These are phyloP conservation scores for Clitarchus hookeri DNA, from an alignment of 2,888 invertebrate species.

Conservation along the genomic window DNA sequence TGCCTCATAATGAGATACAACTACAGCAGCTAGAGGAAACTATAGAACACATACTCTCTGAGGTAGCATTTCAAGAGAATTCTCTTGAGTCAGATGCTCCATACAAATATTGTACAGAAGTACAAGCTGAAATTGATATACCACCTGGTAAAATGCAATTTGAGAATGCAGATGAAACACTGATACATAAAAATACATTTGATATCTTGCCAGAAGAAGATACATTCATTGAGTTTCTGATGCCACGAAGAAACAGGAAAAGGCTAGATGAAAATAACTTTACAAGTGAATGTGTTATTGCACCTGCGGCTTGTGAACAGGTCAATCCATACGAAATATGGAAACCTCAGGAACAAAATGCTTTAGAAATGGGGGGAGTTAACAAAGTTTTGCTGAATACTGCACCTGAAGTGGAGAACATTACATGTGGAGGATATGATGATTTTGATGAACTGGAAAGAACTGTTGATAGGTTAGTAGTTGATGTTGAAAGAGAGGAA, in stretches of 20 bases:
- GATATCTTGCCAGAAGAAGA: slow-evolving; percentile 33
- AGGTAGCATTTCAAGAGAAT: slow-evolving; percentile 27
- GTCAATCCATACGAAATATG: not conserved
- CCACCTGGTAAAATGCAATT: not conserved
- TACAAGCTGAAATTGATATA: not conserved
- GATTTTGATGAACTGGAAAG: slow-evolving; percentile 34
- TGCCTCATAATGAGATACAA: slow-evolving; percentile 2
- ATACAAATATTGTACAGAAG: not conserved
- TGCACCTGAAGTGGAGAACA: not conserved
- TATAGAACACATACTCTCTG: slow-evolving; percentile 32
- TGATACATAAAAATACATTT: slow-evolving; percentile 30
- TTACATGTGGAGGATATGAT: not conserved
- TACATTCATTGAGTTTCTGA: slow-evolving; percentile 35
- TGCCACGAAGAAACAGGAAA: slow-evolving; percentile 30
- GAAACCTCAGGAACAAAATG: not conserved
- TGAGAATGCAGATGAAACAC: not conserved
- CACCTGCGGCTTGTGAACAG: not conserved
- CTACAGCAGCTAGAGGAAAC: slow-evolving; percentile 32
- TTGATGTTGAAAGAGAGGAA: slow-evolving; percentile 36
- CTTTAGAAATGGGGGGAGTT: not conserved
- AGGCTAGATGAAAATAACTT: not conserved
- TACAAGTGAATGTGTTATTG: slow-evolving; percentile 7
- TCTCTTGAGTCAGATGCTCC: not conserved
- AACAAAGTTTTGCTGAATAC: not conserved
- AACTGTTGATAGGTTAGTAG: slow-evolving; percentile 31